Evolutionary conservation across 1,140 invertebrate genomes (phyloP).

Genomic region (Calosoma granatense): DNA sequence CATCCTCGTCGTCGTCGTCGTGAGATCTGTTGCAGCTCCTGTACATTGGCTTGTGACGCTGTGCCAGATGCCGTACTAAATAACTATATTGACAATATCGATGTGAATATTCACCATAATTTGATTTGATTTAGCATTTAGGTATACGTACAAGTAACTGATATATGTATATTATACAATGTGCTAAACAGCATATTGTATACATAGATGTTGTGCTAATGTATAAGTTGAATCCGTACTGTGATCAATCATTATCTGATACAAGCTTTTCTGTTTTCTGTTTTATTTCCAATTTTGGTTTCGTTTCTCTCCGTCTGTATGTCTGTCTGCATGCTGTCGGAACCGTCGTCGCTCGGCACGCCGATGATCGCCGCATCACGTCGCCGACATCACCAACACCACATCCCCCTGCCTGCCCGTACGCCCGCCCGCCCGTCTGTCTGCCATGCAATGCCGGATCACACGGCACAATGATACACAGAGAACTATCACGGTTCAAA

Average conservation of each 20-base stretch:
- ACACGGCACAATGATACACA: constrained; percentile 36
- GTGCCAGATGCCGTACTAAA: too few relatives aligned
- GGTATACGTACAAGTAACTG: too few relatives aligned
- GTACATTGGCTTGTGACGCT: neutral
- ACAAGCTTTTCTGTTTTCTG: constrained; percentile 39
- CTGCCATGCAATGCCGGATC: constrained; percentile 26
- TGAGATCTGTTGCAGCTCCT: neutral
- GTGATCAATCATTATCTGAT: constrained; percentile 30
- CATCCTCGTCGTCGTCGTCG: neutral
- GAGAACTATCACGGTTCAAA: constrained; percentile 90
- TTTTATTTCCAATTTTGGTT: constrained; percentile 36
- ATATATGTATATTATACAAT: too few relatives aligned
- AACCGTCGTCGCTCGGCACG: neutral
- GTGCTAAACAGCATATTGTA: too few relatives aligned
- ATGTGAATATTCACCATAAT: too few relatives aligned
- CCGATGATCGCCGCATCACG: neutral
- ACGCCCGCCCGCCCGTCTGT: constrained; percentile 28
- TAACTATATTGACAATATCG: too few relatives aligned
- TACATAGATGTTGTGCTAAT: constrained; percentile 5
- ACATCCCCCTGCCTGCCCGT: neutral
- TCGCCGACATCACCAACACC: neutral
- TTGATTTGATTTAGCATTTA: too few relatives aligned
- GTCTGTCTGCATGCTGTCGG: constrained; percentile 39
- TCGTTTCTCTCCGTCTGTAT: constrained; percentile 33
- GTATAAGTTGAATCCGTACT: constrained; percentile 7